Conservation (phyloP, 2,113 vertebrate genomes). For the Setophaga coronata region DNA sequence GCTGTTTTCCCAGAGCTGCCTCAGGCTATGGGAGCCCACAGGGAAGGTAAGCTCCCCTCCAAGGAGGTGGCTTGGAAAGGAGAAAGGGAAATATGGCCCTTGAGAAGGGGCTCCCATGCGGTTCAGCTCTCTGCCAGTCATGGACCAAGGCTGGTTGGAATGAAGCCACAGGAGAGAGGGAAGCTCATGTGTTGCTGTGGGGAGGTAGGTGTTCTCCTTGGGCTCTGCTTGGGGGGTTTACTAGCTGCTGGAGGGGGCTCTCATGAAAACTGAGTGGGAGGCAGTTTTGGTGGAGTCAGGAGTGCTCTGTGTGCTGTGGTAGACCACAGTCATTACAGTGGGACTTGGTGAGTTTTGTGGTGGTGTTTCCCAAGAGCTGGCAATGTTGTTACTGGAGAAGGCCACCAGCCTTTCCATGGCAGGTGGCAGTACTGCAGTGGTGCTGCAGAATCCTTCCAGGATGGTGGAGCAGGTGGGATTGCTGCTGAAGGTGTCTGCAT, state of each 20-base stretch:
- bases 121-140: neutral
- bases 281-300: neutral
- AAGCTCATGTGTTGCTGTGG: neutral
- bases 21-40: neutral
- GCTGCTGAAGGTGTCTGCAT: neutral
- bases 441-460: neutral
- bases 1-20: neutral
- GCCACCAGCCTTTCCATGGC: neutral
- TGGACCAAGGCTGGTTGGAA: neutral
- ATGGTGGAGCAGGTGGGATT: neutral
- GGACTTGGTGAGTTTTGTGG: rapidly evolving
- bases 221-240: rapidly evolving
- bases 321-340: neutral
- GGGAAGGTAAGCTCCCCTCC: neutral
- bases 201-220: neutral
- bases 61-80: neutral
- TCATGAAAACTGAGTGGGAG: neutral
- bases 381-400: rapidly evolving
- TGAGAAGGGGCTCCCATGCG: rapidly evolving
- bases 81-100: neutral
- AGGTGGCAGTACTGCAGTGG: neutral
- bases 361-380: neutral
- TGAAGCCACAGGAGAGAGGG: neutral
- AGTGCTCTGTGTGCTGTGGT: neutral
- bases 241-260: neutral